Evolutionary conservation across 2,888 invertebrate genomes (phyloP).

Genomic region (Agrilus biguttatus): DNA sequence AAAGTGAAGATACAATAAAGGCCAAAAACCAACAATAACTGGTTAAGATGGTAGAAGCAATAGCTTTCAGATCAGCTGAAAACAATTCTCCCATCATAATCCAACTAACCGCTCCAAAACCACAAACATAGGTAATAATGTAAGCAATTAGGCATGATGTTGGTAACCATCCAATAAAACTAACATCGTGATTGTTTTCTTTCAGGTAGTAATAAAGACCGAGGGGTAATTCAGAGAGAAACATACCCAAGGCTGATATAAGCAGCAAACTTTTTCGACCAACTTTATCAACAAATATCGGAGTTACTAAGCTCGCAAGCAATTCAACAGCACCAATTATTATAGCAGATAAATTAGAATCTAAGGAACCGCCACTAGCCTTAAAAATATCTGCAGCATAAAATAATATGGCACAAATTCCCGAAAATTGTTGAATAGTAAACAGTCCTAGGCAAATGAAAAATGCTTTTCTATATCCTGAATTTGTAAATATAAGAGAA

Average conservation of each 20-base stretch:
- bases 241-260: conserved; percentile 49
- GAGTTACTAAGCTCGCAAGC: conserved; percentile 51
- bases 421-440: conserved; percentile 67
- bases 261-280: conserved; percentile 58
- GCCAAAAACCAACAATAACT: conserved; percentile 58
- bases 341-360: conserved; percentile 50
- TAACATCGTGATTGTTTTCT: conserved; percentile 40
- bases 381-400: conserved; percentile 58
- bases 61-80: conserved; percentile 58
- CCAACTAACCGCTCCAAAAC: conserved; percentile 66
- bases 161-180: conserved; percentile 49
- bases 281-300: conserved; percentile 57
- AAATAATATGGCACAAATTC: conserved; percentile 68
- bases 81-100: conserved; percentile 71
- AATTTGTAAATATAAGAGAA: conserved; percentile 33
- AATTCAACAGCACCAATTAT: conserved; percentile 61
- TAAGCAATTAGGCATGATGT: conserved; percentile 45
- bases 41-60: conserved; percentile 57
- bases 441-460: too few relatives aligned
- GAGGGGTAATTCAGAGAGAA: conserved; percentile 40
- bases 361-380: conserved; percentile 43
- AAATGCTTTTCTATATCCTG: conserved; percentile 46
- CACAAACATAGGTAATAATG: conserved; percentile 50
- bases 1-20: conserved; percentile 59
- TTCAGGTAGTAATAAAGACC: conserved; percentile 46